A percentile compares a stretch with the other conserved stretches of the same genome.
phyloP scores from a whole-genome alignment of 2,797 vertebrate genomes.

The Scomberomorus guttatus region DNA sequence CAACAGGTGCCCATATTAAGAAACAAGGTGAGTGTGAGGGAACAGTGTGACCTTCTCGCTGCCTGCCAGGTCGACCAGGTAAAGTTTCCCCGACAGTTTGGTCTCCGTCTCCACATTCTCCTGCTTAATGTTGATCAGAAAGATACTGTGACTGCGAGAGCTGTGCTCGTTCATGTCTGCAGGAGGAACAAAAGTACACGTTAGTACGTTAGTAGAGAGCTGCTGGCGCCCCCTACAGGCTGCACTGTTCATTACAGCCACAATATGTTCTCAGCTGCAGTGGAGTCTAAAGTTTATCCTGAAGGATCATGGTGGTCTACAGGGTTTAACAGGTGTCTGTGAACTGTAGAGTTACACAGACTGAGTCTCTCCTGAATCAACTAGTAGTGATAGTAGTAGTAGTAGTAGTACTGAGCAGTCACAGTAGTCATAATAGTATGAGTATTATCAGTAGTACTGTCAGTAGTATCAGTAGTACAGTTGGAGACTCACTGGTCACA shows the following conservation, averaged over 20 bases:
- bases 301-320: no score
- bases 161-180: constrained; percentile 99
- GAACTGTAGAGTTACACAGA: no score
- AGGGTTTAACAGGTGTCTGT: no score
- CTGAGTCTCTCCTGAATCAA: no score
- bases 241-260: no score
- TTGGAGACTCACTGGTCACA: constrained; percentile 90
- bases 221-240: no score
- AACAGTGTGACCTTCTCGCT: constrained; percentile 92
- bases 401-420: background rate
- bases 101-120: constrained; percentile 97
- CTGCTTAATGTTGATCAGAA: constrained; percentile 96
- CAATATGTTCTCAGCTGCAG: no score
- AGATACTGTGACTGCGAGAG: constrained; percentile 97
- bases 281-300: no score
- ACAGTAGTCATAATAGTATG: background rate
- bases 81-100: constrained; percentile 96
- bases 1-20: background rate
- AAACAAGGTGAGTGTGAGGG: background rate
- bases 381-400: background rate
- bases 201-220: no score
- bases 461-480: background rate
- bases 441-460: background rate
- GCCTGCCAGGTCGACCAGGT: constrained; percentile 96
- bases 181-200: background rate